Evolutionary conservation across 2,888 invertebrate genomes (phyloP), one percentile per base, ranked within the genome.

Genomic region (Stictocephala bisonia): DNA sequence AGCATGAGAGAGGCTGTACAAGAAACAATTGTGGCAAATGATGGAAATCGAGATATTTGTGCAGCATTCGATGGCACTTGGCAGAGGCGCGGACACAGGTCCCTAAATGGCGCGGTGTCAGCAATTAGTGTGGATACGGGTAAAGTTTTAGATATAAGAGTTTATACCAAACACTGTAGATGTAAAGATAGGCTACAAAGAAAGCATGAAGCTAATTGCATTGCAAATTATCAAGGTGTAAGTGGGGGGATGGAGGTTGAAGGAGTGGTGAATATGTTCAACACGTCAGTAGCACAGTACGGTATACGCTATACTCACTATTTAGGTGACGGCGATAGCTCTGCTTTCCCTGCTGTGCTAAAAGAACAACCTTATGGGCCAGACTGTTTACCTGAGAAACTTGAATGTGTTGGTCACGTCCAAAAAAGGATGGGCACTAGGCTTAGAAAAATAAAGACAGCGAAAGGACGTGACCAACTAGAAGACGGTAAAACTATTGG

Each of bases 381-480:
- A 60, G 60, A 60, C 60, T 60, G 60, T 60, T 60, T 60, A 60
- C 60, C 60, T 60, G 29, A 24, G 53, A 71, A 74, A 71, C 53
- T 44, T 58, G 70, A 70, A 40, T 53, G 29, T 53, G 40, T 53
- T n/a, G n/a, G n/a, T n/a, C n/a, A n/a, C n/a, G n/a, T n/a, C n/a
- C n/a, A n/a, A n/a, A n/a, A n/a, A n/a, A 35, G 56, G n/a, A 76
- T 77, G 76, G 75, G 76, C 13, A 60, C 70, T n/a, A 29, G 75
- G n/a, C 71, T 74, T 13, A 35, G 75, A 53, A 72, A 66, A 20
- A 40, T 74, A 51, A 74, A 74, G 40, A 60, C 9, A 20, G 22
- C 3, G 20, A 26, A 27, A 22, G 51, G 31, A 18, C 22, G 58
- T n/a, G 53, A 24, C 41, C 26, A 70, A 40, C 22, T 50, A 31